phyloP scores from a whole-genome alignment of 2,113 vertebrate species.

The Phylloscopus trochilus region DNA sequence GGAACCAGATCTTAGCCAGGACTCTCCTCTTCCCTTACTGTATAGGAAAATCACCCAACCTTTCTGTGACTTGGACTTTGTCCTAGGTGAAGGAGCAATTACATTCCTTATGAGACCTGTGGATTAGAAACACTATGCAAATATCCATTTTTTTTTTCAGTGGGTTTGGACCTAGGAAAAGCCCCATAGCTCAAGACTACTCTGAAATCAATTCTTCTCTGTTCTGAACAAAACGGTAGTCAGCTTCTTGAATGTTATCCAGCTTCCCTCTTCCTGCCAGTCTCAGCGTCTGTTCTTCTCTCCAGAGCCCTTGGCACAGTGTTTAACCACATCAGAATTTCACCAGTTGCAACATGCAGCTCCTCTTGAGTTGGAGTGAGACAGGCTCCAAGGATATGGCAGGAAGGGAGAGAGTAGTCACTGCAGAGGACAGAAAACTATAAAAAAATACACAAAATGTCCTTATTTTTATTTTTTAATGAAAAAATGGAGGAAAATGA shows the following conservation, averaged over 20 bases:
- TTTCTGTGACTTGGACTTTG: background rate
- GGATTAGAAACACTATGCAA: background rate
- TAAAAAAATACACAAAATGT: background rate
- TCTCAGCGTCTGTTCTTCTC: conserved; percentile 21
- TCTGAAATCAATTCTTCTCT: conserved; percentile 14
- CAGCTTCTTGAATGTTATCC: conserved; percentile 47
- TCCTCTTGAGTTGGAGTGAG: background rate
- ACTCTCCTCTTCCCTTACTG: background rate
- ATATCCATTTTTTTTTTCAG: background rate
- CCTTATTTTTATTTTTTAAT: background rate
- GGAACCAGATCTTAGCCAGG: background rate
- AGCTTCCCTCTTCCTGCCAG: conserved; percentile 55
- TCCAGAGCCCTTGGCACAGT: conserved; percentile 8
- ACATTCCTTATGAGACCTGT: background rate
- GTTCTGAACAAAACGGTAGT: conserved; percentile 2
- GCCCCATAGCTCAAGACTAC: background rate
- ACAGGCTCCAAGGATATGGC: background rate
- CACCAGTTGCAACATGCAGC: conserved; percentile 38
- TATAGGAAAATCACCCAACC: background rate
- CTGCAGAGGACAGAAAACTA: background rate
- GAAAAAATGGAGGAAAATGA: background rate
- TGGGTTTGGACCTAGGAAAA: background rate
- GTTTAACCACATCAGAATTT: conserved; percentile 22
- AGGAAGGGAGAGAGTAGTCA: background rate
- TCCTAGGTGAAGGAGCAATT: background rate